phyloP scores from a whole-genome alignment of 2,113 vertebrate species.

The Phaethornis superciliosus region DNA sequence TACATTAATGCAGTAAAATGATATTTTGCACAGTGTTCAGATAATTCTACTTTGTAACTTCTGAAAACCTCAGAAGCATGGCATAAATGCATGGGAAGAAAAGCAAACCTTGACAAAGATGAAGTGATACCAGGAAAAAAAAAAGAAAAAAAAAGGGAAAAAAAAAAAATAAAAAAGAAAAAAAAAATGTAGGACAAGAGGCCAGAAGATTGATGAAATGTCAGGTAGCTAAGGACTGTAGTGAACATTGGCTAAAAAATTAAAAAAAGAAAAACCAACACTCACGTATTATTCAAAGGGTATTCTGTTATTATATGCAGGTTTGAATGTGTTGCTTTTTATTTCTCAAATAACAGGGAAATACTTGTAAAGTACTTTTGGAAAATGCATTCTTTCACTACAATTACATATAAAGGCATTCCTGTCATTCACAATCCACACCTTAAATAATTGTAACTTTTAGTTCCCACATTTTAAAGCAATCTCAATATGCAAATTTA shows the following conservation, averaged over 20 bases:
- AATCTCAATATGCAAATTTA: background rate
- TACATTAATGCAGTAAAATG: conserved; percentile 20
- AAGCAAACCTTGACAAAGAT: conserved; percentile 57
- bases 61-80: background rate
- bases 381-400: background rate
- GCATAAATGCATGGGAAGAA: conserved; percentile 33
- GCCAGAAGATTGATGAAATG: conserved; percentile 18
- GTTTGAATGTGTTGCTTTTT: background rate
- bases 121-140: background rate
- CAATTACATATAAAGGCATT: background rate
- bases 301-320: background rate
- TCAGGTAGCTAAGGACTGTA: background rate
- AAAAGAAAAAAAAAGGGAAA: background rate
- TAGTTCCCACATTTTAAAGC: background rate
- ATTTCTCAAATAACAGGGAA: background rate
- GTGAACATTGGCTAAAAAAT: background rate
- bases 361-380: background rate
- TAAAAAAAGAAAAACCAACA: too few relatives aligned
- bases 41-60: conserved; percentile 5
- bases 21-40: background rate
- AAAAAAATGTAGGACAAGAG: background rate
- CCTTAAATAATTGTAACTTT: background rate
- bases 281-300: background rate
- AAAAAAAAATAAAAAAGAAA: background rate
- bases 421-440: background rate